Percentiles rank a stretch among this genome's conserved stretches.
Conservation (phyloP, 2,888 invertebrate species). For the Drosophila monieri region DNA sequence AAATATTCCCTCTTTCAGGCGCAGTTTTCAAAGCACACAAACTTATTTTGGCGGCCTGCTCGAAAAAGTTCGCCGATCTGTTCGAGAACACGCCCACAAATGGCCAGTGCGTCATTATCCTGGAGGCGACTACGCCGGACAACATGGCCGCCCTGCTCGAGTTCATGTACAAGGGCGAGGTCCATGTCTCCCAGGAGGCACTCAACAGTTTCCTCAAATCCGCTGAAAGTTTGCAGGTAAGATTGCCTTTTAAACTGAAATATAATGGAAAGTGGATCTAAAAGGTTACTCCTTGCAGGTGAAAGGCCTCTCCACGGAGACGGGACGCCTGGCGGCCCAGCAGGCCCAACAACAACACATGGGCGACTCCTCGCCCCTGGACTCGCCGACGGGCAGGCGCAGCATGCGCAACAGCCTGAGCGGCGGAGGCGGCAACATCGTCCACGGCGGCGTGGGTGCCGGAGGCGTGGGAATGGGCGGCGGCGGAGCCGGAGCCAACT, state of each 20-base stretch:
- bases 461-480: slow-evolving; percentile 39
- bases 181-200: slow-evolving; percentile 96
- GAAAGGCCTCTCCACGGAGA: slow-evolving; percentile 91
- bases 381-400: slow-evolving; percentile 84
- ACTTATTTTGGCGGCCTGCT: slow-evolving; percentile 95
- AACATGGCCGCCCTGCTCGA: slow-evolving; percentile 96
- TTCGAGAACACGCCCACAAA: slow-evolving; percentile 92
- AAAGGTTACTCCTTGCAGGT: slow-evolving; percentile 84
- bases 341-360: slow-evolving; percentile 83
- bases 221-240: slow-evolving; percentile 94
- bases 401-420: slow-evolving; percentile 83
- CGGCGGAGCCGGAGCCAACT: slow-evolving; percentile 47
- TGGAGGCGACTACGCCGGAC: slow-evolving; percentile 94
- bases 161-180: slow-evolving; percentile 97
- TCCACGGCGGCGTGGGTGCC: slow-evolving; percentile 24
- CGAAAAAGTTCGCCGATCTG: slow-evolving; percentile 95
- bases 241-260: slow-evolving; percentile 6
- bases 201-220: slow-evolving; percentile 95
- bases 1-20: slow-evolving; percentile 85
- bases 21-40: slow-evolving; percentile 96
- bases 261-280: neutral
- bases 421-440: slow-evolving; percentile 62
- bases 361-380: slow-evolving; percentile 80
- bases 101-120: slow-evolving; percentile 91
- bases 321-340: slow-evolving; percentile 85